Conservation (phyloP, 2,888 invertebrate species). For the Hyposoter didymator region DNA sequence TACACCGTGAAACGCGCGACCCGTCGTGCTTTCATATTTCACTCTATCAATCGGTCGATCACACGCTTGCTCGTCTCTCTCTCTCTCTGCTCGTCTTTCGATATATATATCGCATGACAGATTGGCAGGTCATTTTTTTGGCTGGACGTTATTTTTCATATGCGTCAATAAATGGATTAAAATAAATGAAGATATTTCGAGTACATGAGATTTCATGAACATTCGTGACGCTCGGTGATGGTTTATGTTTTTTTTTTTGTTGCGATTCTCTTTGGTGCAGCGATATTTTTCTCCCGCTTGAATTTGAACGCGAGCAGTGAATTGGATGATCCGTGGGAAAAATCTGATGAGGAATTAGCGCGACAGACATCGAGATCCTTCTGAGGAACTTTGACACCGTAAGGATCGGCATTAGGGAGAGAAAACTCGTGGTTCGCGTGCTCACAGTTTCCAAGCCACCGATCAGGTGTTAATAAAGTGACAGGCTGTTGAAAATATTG, state of each 20-base stretch:
- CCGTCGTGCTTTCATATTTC: conserved; percentile 67
- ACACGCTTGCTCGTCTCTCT: conserved; percentile 38
- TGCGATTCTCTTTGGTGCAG: conserved; percentile 2
- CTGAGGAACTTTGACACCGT: not conserved
- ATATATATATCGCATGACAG: conserved; percentile 35
- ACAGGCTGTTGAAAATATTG: not conserved
- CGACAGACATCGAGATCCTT: not conserved
- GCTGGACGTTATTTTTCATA: conserved; percentile 6
- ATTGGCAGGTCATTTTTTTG: conserved; percentile 22
- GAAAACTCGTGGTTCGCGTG: conserved; percentile 1
- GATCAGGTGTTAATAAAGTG: not conserved
- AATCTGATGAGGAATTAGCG: not conserved
- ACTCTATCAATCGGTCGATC: conserved; percentile 68
- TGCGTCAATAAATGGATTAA: not conserved
- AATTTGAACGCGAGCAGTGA: conserved; percentile 42
- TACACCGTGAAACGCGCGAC: conserved; percentile 76
- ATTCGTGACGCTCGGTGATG: not conserved
- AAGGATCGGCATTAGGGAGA: not conserved
- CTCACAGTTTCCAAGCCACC: not conserved
- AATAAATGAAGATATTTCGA: not conserved
- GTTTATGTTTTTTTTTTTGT: not conserved
- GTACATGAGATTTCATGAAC: not conserved
- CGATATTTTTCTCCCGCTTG: conserved; percentile 1
- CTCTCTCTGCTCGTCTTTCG: conserved; percentile 32
- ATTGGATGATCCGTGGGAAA: conserved; percentile 12